These are phyloP conservation scores for Polydrusus tereticollis DNA, from an alignment of 2,888 invertebrate species.

Conservation along the genomic window DNA sequence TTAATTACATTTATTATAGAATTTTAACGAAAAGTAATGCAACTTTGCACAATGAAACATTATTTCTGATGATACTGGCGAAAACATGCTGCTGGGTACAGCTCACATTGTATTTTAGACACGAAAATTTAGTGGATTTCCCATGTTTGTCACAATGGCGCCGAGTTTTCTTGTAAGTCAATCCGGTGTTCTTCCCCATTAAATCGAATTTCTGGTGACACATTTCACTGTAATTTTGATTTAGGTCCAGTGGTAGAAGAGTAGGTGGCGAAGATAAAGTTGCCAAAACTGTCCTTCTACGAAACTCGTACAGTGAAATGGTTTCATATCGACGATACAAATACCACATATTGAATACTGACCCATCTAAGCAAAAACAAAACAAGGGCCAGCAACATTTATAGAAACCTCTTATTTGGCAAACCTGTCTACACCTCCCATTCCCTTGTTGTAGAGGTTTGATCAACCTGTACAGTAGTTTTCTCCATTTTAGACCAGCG, in stretches of 20 bases:
- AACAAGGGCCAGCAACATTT: constrained; percentile 52
- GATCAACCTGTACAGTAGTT: constrained; percentile 33
- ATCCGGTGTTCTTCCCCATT: background rate
- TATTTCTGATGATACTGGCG: background rate
- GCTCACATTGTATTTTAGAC: constrained; percentile 16
- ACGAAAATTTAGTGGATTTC: constrained; percentile 23
- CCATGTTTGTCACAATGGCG: constrained; percentile 22
- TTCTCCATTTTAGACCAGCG: constrained; percentile 48
- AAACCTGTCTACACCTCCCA: constrained; percentile 49
- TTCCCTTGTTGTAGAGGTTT: constrained; percentile 52
- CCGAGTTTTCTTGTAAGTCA: constrained; percentile 21
- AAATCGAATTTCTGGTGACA: constrained; percentile 30
- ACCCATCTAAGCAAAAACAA: constrained; percentile 50
- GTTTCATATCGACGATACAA: constrained; percentile 23
- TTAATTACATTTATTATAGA: too few species aligned
- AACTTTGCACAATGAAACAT: too few species aligned
- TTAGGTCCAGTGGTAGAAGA: constrained; percentile 5
- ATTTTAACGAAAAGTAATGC: too few species aligned
- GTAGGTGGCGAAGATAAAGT: constrained; percentile 10
- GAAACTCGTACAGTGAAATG: too few species aligned
- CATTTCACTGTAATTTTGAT: constrained; percentile 13
- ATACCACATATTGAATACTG: constrained; percentile 26
- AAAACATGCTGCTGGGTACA: constrained; percentile 20
- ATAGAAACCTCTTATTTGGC: constrained; percentile 44
- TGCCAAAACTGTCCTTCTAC: constrained; percentile 15